These are phyloP conservation scores for Lacanobia wlatinum DNA, from an alignment of 2,888 invertebrate species.

Conservation along the genomic window DNA sequence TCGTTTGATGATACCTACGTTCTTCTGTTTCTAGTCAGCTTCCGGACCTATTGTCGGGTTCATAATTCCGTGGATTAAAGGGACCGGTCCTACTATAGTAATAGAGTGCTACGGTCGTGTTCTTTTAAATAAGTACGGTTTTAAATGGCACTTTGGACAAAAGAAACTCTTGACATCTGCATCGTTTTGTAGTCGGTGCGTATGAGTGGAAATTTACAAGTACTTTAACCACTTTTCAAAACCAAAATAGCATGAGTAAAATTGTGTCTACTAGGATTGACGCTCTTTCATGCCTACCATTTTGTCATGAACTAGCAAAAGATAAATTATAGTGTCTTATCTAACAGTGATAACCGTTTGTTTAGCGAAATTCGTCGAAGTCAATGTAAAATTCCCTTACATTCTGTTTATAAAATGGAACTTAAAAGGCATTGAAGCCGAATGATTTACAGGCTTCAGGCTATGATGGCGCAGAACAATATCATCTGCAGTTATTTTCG, in stretches of 20 bases:
- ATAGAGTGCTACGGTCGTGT: background rate
- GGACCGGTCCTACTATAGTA: slow-evolving; percentile 10
- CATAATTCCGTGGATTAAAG: slow-evolving; percentile 3
- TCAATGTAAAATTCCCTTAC: background rate
- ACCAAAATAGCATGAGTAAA: background rate
- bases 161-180: background rate
- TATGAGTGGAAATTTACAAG: background rate
- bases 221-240: background rate
- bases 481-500: background rate
- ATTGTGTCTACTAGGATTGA: background rate
- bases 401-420: background rate
- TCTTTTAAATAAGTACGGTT: background rate
- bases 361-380: background rate
- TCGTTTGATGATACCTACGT: slow-evolving; percentile 50
- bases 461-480: background rate
- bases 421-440: background rate
- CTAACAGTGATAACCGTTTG: background rate
- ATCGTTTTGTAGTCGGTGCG: background rate
- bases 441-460: background rate
- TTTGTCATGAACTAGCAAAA: background rate
- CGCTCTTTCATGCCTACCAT: background rate
- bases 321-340: no score
- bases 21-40: slow-evolving; percentile 33
- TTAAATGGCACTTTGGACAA: slow-evolving; percentile 11
- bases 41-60: slow-evolving; percentile 1